A percentile compares a stretch with the other conserved stretches of the same genome.
phyloP scores from a whole-genome alignment of 2,888 invertebrate genomes.

The Poecilus cupreus region DNA sequence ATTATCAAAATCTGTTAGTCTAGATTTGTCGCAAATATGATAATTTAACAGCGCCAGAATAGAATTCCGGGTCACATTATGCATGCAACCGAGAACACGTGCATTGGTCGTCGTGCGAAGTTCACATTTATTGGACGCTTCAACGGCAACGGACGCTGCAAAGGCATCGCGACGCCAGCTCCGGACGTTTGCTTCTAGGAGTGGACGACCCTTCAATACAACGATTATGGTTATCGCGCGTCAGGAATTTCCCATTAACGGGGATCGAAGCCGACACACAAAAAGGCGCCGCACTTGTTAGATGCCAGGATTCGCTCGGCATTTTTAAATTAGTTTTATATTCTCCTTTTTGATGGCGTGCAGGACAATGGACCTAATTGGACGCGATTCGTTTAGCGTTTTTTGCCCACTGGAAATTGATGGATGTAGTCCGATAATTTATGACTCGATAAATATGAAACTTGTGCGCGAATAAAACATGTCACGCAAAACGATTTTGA shows the following conservation, averaged over 20 bases:
- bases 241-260: conserved; percentile 49
- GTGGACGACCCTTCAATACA: conserved; percentile 35
- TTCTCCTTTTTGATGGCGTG: conserved; percentile 34
- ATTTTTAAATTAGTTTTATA: conserved; percentile 56
- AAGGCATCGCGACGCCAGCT: neutral
- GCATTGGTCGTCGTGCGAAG: too few relatives aligned
- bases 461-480: conserved; percentile 21
- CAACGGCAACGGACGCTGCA: neutral
- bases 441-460: conserved; percentile 49
- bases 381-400: conserved; percentile 39
- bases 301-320: conserved; percentile 41
- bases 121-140: neutral
- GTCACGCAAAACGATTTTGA: conserved; percentile 40
- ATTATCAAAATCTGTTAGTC: too few relatives aligned
- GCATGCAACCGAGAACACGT: too few relatives aligned
- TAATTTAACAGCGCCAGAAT: neutral
- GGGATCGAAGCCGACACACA: conserved; percentile 29
- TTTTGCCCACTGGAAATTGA: conserved; percentile 46
- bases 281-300: conserved; percentile 45
- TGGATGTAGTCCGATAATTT: conserved; percentile 46
- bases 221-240: conserved; percentile 49
- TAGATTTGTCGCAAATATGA: too few relatives aligned
- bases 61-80: neutral
- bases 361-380: conserved; percentile 49
- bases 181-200: neutral